phyloP scores from a whole-genome alignment of 1,140 invertebrate genomes.

The Epicauta chinensis region DNA sequence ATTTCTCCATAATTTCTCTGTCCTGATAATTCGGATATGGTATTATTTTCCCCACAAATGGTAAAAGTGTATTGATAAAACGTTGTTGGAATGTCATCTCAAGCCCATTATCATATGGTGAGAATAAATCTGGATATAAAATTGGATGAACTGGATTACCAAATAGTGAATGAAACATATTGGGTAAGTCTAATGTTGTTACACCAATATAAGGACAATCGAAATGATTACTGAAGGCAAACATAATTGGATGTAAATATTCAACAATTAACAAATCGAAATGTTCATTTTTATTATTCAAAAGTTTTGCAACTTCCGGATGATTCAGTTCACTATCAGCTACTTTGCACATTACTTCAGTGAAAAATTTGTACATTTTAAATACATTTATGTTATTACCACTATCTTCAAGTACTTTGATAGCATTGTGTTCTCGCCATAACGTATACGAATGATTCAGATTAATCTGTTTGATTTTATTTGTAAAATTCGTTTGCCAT shows the following conservation, averaged over 20 bases:
- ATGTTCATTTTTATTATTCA: constrained; percentile 32
- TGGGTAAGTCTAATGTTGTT: constrained; percentile 25
- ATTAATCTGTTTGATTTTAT: constrained; percentile 19
- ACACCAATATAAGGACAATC: constrained; percentile 37
- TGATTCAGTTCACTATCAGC: constrained; percentile 21
- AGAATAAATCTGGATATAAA: constrained; percentile 31
- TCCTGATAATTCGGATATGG: constrained; percentile 19
- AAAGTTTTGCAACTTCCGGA: constrained; percentile 31
- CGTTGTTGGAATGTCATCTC: constrained; percentile 34
- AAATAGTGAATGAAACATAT: constrained; percentile 26
- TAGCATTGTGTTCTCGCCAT: constrained; percentile 5
- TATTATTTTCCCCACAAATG: constrained; percentile 20
- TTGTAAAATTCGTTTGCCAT: constrained; percentile 24
- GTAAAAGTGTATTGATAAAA: constrained; percentile 27
- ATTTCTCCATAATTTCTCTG: constrained; percentile 26
- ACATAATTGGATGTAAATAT: constrained; percentile 25
- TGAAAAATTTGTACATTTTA: constrained; percentile 4
- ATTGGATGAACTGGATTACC: constrained; percentile 37
- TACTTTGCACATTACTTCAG: no score
- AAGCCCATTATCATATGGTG: constrained; percentile 14
- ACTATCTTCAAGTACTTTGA: constrained; percentile 1
- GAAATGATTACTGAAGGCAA: constrained; percentile 33
- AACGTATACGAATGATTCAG: constrained; percentile 10
- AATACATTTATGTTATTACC: neutral
- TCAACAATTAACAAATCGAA: constrained; percentile 41